Percentiles rank a stretch among this genome's conserved stretches.
phyloP scores from a whole-genome alignment of 2,797 vertebrate genomes.

The Cuculus canorus region DNA sequence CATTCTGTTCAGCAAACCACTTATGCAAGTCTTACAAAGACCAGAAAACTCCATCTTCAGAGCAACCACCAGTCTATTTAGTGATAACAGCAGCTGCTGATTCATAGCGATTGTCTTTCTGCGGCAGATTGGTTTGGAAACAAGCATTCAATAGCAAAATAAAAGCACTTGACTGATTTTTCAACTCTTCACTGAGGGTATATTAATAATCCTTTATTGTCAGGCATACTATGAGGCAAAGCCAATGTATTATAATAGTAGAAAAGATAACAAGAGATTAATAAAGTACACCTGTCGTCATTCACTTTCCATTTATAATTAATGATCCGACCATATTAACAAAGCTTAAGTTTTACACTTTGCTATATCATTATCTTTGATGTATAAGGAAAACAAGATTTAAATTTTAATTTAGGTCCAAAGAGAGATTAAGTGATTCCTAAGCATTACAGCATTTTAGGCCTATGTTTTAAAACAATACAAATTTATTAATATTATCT shows the following conservation, averaged over 20 bases:
- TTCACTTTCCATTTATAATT: background rate
- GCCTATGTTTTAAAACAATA: background rate
- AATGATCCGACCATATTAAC: background rate
- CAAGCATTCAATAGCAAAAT: constrained; percentile 13
- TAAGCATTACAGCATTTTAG: background rate
- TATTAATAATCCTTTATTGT: background rate
- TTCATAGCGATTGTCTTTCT: background rate
- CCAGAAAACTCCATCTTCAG: background rate
- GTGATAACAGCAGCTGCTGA: background rate
- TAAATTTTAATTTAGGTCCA: background rate
- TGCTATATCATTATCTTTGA: background rate
- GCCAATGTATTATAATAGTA: background rate
- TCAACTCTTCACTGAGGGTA: background rate
- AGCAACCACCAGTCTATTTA: background rate
- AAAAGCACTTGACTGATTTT: constrained; percentile 2
- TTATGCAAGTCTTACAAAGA: background rate
- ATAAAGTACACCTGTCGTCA: background rate
- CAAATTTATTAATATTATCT: background rate
- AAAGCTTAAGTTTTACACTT: background rate
- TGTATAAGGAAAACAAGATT: background rate
- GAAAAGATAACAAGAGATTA: background rate
- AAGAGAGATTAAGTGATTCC: background rate
- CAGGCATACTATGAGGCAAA: background rate
- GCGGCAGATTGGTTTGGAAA: constrained; percentile 41
- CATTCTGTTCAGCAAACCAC: background rate